Evolutionary conservation across 1,140 invertebrate species (phyloP), one percentile per base, ranked within the genome.

Genomic region (Bombus pascuorum): DNA sequence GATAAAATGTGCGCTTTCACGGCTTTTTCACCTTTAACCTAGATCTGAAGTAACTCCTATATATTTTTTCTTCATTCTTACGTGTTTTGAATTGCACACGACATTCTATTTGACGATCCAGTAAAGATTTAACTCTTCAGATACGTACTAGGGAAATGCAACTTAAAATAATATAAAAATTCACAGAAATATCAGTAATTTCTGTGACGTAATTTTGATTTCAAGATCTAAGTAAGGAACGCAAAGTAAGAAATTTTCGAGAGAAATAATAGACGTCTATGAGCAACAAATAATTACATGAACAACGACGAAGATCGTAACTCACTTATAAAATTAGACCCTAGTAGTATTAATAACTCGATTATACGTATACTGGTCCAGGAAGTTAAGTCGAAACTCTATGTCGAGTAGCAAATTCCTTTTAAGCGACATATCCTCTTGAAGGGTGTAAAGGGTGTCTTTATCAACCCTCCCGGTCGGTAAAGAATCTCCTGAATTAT

Each of bases 381-480:
- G 25, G 0, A 72, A 79, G 75, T 84, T 84, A 84, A 59, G 28
- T 32, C 42, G 25, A 79, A 84, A 72, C 68, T 79, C 32, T 62
- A 15, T 8, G 2, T n/a, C 15, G 10, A 84, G 53, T 71, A 47
- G 3, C 76, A 84, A 84, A 42, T 80, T 39, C 25, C 25, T 32
- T 28, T 34, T 47, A 75, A 83, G 12, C 15, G 34, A 32, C 13
- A 53, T 3, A 2, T 3, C 12, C 32, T 10, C 22, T 72, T n/a
- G 25, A 28, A 79, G 42, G 15, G 18, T 34, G 9, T 28, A 13
- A 78, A 78, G 37, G 22, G 32, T 32, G 37, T 25, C 3, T 22
- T 18, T 25, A 3, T 44, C 22, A n/a, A 59, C 0, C 34, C 25
- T 37, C 0, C 2, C 65, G 13, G 32, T 59, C 66, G 68, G 32